phyloP scores from a whole-genome alignment of 1,140 invertebrate species.

The Sitobion miscanthi region DNA sequence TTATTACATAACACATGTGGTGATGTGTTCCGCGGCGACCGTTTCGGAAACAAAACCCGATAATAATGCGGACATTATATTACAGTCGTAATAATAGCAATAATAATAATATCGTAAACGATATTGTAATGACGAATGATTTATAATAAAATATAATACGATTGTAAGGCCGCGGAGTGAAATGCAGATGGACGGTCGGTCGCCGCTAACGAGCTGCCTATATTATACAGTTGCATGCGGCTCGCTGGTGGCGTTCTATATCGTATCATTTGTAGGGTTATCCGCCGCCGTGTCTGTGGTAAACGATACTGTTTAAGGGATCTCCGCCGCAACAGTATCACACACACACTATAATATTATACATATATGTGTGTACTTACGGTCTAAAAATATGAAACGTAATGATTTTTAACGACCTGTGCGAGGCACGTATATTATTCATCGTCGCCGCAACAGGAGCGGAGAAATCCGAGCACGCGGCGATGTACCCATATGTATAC shows the following conservation, averaged over 20 bases:
- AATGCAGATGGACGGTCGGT: neutral
- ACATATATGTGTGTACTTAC: neutral
- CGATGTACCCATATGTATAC: neutral
- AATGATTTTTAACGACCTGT: constrained; percentile 34
- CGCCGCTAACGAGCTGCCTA: neutral
- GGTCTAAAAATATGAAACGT: constrained; percentile 25
- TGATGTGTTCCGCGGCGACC: no score
- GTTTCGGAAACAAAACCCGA: constrained; percentile 2
- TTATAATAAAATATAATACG: neutral
- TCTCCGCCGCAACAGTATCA: neutral
- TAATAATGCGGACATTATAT: neutral
- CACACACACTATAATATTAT: neutral
- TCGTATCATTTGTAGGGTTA: constrained; percentile 3
- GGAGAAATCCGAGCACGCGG: neutral
- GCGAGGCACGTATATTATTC: neutral
- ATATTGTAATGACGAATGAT: neutral
- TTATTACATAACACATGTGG: neutral
- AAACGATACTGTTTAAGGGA: constrained; percentile 34
- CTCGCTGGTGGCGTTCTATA: neutral
- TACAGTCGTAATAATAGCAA: neutral
- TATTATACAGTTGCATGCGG: neutral
- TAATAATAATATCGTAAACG: neutral
- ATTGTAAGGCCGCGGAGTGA: neutral
- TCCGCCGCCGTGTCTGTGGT: neutral
- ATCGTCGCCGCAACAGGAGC: neutral